Percentiles rank a stretch among this genome's conserved stretches.
Evolutionary conservation across 1,140 invertebrate species (phyloP).

Genomic region (Steinernema khuongi): DNA sequence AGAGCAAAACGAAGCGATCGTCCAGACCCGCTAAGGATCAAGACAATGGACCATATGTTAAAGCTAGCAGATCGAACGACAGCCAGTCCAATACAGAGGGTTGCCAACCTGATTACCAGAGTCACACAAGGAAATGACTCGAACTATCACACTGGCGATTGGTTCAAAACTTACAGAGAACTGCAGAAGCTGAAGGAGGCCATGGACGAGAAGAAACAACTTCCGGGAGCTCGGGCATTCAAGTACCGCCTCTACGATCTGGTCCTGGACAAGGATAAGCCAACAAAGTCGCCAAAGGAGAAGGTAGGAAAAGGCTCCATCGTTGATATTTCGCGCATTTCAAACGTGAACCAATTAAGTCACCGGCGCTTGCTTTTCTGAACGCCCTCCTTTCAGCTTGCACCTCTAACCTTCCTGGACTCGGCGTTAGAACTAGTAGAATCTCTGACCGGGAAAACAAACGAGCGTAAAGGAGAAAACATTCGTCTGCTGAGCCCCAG

Average conservation of each 20-base stretch:
- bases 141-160: constrained; percentile 21
- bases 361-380: not conserved
- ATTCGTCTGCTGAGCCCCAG: constrained; percentile 42
- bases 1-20: not conserved
- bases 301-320: constrained; percentile 9
- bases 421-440: not conserved
- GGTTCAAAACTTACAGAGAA: constrained; percentile 48
- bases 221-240: constrained; percentile 48
- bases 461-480: constrained; percentile 24
- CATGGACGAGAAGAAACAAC: constrained; percentile 43
- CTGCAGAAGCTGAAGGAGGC: constrained; percentile 41
- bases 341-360: no score
- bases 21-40: not conserved
- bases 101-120: constrained; percentile 39
- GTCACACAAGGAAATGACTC: not conserved
- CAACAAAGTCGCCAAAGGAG: constrained; percentile 33
- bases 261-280: constrained; percentile 40
- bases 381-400: not conserved
- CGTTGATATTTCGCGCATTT: no score
- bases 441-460: not conserved
- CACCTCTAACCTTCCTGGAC: not conserved
- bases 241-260: constrained; percentile 50
- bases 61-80: not conserved
- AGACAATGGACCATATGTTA: not conserved
- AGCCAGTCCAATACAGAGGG: constrained; percentile 17